Evolutionary conservation across 2,113 vertebrate genomes (phyloP).

Genomic region (Pionites leucogaster): DNA sequence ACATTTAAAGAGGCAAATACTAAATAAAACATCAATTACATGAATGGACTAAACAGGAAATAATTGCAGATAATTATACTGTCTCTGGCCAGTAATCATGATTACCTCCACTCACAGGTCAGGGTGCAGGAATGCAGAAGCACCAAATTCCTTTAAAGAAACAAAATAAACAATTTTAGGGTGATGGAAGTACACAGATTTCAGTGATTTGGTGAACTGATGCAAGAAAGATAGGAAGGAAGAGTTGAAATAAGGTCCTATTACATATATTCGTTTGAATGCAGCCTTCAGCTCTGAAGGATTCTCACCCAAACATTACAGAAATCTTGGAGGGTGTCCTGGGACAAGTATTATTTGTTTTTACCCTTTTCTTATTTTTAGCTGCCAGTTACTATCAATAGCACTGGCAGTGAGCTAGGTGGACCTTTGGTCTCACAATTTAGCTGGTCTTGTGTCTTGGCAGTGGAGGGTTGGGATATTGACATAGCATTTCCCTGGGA

Average conservation of each 20-base stretch:
- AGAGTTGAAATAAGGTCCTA: not conserved
- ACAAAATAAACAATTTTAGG: not conserved
- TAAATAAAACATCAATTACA: not conserved
- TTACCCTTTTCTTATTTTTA: constrained; percentile 7
- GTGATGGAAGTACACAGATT: not conserved
- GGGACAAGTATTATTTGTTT: not conserved
- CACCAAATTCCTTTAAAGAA: not conserved
- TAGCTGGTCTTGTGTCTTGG: not conserved
- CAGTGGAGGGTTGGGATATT: not conserved
- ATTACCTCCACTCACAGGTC: not conserved
- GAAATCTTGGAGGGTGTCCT: not conserved
- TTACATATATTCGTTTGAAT: not conserved
- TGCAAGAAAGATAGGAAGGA: not conserved
- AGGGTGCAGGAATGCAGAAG: not conserved
- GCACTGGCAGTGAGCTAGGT: not conserved
- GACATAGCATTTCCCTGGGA: not conserved
- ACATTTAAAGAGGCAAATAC: not conserved
- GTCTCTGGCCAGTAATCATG: not conserved
- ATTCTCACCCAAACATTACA: not conserved
- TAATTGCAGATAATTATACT: not conserved
- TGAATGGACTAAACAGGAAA: not conserved
- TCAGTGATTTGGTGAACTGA: not conserved
- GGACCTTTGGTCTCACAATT: constrained; percentile 17
- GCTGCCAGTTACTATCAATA: not conserved
- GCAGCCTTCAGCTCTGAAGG: not conserved